Conservation (phyloP, 2,888 invertebrate species). For the Polydrusus cervinus region DNA sequence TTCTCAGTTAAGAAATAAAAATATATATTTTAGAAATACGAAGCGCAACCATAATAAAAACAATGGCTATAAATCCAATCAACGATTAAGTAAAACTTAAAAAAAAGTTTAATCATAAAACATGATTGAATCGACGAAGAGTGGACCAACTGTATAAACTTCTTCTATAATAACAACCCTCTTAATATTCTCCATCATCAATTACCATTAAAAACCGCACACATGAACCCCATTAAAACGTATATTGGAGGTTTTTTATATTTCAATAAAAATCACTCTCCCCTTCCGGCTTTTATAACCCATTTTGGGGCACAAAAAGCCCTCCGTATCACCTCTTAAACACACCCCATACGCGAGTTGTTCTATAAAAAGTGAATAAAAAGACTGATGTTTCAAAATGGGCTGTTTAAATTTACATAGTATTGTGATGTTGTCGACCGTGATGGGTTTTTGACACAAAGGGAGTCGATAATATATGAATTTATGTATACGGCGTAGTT, state of each 20-base stretch:
- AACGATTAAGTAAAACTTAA: too few relatives aligned
- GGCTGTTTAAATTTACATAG: constrained; percentile 44
- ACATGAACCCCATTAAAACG: constrained; percentile 4
- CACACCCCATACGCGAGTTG: constrained; percentile 38
- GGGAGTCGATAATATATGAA: constrained; percentile 4
- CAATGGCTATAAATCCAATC: too few relatives aligned
- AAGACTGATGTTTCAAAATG: constrained; percentile 42
- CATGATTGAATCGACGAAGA: too few relatives aligned
- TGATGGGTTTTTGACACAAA: constrained; percentile 18
- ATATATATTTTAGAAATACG: too few relatives aligned
- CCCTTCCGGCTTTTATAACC: constrained; percentile 24
- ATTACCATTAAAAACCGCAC: not conserved
- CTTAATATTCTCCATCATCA: not conserved
- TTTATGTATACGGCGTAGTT: constrained; percentile 3
- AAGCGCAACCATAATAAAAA: too few relatives aligned
- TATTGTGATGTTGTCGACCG: constrained; percentile 35
- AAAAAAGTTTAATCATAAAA: too few relatives aligned
- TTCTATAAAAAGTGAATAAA: constrained; percentile 41
- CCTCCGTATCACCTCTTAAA: constrained; percentile 38
- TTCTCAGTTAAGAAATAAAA: too few relatives aligned
- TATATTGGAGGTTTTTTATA: constrained; percentile 16
- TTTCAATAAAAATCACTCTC: constrained; percentile 35
- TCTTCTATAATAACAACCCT: not conserved
- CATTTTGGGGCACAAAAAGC: constrained; percentile 37
- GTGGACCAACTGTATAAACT: too few relatives aligned